Evolutionary conservation across 2,888 invertebrate species (phyloP).

Genomic region (Thyatira batis): DNA sequence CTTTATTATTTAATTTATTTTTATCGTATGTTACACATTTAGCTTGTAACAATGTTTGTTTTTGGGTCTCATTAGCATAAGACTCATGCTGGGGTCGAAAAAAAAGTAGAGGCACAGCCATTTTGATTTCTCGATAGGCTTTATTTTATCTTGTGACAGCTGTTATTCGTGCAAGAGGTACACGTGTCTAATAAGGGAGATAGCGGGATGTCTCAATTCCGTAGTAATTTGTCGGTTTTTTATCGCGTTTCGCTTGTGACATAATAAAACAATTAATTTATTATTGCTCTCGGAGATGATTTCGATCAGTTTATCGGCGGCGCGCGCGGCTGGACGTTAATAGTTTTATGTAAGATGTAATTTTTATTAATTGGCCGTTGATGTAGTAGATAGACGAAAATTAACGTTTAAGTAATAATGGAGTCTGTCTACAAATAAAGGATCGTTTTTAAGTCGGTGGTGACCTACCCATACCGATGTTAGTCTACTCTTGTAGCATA

Average conservation of each 20-base stretch:
- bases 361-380: slow-evolving; percentile 78
- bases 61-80: slow-evolving; percentile 80
- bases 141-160: slow-evolving; percentile 65
- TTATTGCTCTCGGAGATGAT: slow-evolving; percentile 67
- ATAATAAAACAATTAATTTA: slow-evolving; percentile 81
- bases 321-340: slow-evolving; percentile 70
- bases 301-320: slow-evolving; percentile 72
- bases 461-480: too few species aligned
- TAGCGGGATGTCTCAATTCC: slow-evolving; percentile 80
- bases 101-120: slow-evolving; percentile 60
- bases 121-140: slow-evolving; percentile 67
- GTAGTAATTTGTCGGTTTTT: slow-evolving; percentile 75
- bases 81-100: slow-evolving; percentile 68
- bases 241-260: slow-evolving; percentile 70
- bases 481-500: too few species aligned
- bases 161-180: slow-evolving; percentile 57
- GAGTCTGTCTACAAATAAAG: background rate
- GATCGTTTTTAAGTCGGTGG: too few species aligned
- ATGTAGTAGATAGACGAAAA: slow-evolving; percentile 52
- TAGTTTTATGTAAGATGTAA: slow-evolving; percentile 75
- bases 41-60: slow-evolving; percentile 81
- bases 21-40: slow-evolving; percentile 82
- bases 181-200: slow-evolving; percentile 72
- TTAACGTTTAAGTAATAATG: slow-evolving; percentile 46
- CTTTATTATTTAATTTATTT: slow-evolving; percentile 83